Evolutionary conservation across 2,113 vertebrate genomes (phyloP), one percentile per base, ranked within the genome.

Genomic region (Mirza zaza): DNA sequence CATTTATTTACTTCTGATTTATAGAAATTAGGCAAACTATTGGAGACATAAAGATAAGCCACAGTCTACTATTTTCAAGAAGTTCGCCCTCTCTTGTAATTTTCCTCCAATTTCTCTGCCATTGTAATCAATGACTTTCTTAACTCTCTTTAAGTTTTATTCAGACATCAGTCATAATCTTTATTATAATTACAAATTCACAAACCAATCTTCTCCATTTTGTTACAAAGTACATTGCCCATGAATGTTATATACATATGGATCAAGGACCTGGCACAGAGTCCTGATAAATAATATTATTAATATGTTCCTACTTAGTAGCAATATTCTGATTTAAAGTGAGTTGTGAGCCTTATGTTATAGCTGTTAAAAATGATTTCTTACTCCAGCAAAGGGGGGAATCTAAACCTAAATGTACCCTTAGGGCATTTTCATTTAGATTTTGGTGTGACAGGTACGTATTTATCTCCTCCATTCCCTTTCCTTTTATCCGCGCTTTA

Each of bases 201-300:
- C 34, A 73, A 88, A 87, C 6, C 32, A 88, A 29, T 29, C 6
- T 83, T 75, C 13, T 21, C 25, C 45, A 87, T 61, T 90, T 45
- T 70, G 45, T 87, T 81, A 88, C 52, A 42, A 82, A 77, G 21
- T 57, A 0, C 21, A 52, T 79, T 88, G 55, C 36, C 17, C 23
- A 42, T 42, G 8, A 61, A 45, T 63, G 45, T 86, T 87, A 77
- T 63, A 29, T 80, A 88, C 3, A 17, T 36, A 59, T 17, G 21
- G 6, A 73, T 67, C 55, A 79, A 52, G 59, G 27, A 65, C 83
- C 61, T 79, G 63, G 45, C 10, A 75, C 29, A 50, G 12, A 6
- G 12, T 91, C 87, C 10, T 91, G 63, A 21, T 84, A 83, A 94
- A 73, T 77, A 93, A n/a, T 73, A 63, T 39, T 91, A 45, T 91